Conservation (phyloP, 2,797 vertebrate genomes). For the Urocyon cinereoargenteus region DNA sequence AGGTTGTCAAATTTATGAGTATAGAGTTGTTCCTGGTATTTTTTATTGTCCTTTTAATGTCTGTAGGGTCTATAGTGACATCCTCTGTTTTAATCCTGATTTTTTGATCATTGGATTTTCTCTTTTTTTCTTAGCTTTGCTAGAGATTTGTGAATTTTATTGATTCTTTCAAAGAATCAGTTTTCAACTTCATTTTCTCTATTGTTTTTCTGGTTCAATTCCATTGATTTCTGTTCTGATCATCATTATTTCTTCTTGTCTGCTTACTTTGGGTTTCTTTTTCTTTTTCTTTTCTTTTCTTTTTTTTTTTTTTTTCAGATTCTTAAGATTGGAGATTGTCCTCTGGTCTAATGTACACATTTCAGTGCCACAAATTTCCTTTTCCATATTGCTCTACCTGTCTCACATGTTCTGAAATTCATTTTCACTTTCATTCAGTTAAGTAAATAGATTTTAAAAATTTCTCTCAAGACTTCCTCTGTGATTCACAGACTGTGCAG, state of each 20-base stretch:
- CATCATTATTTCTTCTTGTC: neutral
- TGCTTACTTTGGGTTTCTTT: neutral
- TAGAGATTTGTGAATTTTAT: neutral
- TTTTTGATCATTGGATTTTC: neutral
- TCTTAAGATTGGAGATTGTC: neutral
- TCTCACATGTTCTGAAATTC: neutral
- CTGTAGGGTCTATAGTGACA: neutral
- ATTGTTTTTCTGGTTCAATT: neutral
- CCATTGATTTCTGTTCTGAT: neutral
- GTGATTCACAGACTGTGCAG: neutral
- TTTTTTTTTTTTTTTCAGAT: neutral
- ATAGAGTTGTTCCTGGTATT: neutral
- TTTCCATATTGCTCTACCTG: neutral
- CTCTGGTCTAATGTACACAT: neutral
- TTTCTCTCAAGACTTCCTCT: neutral
- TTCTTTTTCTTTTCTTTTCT: neutral
- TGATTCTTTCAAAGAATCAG: neutral
- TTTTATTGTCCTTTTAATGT: neutral
- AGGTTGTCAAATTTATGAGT: neutral
- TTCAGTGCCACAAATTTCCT: neutral
- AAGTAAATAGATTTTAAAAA: neutral
- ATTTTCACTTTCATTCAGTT: neutral
- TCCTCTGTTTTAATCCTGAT: neutral
- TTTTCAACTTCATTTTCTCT: slow-evolving; percentile 2
- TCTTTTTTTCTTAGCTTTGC: neutral